phyloP scores from a whole-genome alignment of 1,140 invertebrate species.

The Leptinotarsa lineolata region DNA sequence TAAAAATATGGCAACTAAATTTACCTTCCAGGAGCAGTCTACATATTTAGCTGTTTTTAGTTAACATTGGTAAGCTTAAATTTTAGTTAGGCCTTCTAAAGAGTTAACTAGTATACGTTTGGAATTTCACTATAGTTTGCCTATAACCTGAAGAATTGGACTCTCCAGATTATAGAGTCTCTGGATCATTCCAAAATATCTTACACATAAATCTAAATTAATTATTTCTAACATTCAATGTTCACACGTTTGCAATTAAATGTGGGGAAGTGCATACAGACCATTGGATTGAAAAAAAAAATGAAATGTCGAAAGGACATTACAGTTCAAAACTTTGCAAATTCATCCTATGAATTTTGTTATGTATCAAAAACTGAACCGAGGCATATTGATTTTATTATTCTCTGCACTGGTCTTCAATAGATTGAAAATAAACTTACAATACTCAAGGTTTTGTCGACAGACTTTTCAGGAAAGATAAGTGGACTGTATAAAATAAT shows the following conservation, averaged over 20 bases:
- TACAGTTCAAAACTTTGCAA: no score
- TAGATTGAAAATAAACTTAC: no score
- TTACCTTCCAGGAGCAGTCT: constrained; percentile 34
- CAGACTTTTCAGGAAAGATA: no score
- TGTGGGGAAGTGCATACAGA: constrained; percentile 5
- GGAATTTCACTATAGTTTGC: background rate
- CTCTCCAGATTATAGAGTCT: background rate
- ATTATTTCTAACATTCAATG: background rate
- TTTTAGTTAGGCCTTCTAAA: constrained; percentile 48
- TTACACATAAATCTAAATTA: constrained; percentile 4
- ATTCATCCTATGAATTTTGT: no score
- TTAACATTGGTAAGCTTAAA: constrained; percentile 38
- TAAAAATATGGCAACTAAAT: constrained; percentile 30
- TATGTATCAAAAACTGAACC: no score
- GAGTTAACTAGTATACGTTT: constrained; percentile 30
- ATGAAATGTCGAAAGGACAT: no score
- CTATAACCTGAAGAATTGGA: background rate
- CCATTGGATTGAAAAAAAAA: background rate
- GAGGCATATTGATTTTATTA: no score
- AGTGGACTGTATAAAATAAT: no score
- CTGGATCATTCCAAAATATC: background rate
- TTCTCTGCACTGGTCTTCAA: no score
- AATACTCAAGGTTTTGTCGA: no score
- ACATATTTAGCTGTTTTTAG: constrained; percentile 32
- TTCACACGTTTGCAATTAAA: background rate